These are phyloP conservation scores for Danio jaintianensis DNA, from an alignment of 2,797 vertebrate species.

Conservation along the genomic window DNA sequence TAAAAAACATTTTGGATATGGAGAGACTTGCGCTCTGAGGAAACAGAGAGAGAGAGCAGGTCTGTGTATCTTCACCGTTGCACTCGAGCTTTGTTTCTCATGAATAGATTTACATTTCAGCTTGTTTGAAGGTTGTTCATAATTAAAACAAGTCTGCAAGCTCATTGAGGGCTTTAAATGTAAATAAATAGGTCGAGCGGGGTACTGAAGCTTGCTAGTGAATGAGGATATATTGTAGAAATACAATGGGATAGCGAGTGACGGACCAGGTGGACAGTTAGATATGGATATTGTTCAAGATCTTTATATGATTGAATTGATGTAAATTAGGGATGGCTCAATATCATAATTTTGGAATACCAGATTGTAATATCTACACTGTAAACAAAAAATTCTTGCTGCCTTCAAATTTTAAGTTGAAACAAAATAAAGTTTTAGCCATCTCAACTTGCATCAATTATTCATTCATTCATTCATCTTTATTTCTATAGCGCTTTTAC, in stretches of 20 bases:
- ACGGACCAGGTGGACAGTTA: no score
- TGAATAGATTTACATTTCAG: constrained; percentile 62
- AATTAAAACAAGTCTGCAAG: constrained; percentile 69
- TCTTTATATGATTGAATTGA: constrained; percentile 25
- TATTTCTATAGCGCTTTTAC: no score
- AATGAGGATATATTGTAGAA: constrained; percentile 52
- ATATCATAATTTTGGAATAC: no score
- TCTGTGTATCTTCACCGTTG: neutral
- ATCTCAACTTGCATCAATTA: no score
- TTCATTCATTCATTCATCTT: no score
- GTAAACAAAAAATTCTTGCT: no score
- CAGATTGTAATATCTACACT: no score
- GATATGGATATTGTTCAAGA: neutral
- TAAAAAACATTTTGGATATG: neutral
- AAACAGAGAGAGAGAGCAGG: constrained; percentile 1
- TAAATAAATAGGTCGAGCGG: constrained; percentile 74
- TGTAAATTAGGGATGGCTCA: no score
- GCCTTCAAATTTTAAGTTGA: no score
- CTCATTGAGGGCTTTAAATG: constrained; percentile 67
- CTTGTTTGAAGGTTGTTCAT: constrained; percentile 75
- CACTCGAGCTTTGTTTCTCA: constrained; percentile 42
- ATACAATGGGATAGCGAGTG: neutral
- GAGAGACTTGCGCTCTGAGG: neutral
- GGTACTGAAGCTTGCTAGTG: constrained; percentile 68
- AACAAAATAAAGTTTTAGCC: no score